These are phyloP conservation scores for Hypomesus transpacificus DNA, from an alignment of 2,113 vertebrate species.

Conservation along the genomic window DNA sequence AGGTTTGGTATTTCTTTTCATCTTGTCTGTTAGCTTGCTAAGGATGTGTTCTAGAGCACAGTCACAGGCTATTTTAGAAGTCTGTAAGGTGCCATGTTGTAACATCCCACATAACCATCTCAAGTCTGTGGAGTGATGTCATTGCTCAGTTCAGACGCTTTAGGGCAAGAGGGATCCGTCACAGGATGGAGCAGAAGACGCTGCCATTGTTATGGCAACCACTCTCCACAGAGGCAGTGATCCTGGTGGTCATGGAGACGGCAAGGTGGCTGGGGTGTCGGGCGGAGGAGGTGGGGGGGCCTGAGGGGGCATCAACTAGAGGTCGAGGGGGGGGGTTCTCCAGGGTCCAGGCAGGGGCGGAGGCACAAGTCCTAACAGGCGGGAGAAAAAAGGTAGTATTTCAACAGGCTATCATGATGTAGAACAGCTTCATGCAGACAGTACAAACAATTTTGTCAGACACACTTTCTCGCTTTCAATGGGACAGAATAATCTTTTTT, in stretches of 20 bases:
- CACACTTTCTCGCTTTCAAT: too few species aligned
- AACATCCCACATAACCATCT: too few species aligned
- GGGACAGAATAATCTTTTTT: background rate
- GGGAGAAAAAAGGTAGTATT: background rate
- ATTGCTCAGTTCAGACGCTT: too few species aligned
- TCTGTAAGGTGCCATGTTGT: too few species aligned
- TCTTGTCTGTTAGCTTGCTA: too few species aligned
- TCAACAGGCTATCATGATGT: background rate
- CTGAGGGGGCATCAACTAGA: constrained; percentile 62
- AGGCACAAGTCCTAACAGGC: constrained; percentile 21
- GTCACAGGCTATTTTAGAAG: too few species aligned
- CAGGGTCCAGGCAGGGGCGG: constrained; percentile 64
- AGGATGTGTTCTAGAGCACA: too few species aligned
- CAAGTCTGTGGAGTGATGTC: too few species aligned
- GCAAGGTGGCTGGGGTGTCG: constrained; percentile 66
- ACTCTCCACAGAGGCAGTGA: constrained; percentile 78
- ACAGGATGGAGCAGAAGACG: constrained; percentile 83
- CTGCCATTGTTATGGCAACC: constrained; percentile 80
- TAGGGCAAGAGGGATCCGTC: constrained; percentile 30
- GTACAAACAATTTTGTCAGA: too few species aligned
- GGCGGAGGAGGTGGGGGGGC: constrained; percentile 60
- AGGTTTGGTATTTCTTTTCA: too few species aligned
- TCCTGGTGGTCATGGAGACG: constrained; percentile 76
- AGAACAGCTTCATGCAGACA: too few species aligned
- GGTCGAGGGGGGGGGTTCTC: constrained; percentile 81